phyloP scores from a whole-genome alignment of 2,797 vertebrate genomes.

The Squalus acanthias region DNA sequence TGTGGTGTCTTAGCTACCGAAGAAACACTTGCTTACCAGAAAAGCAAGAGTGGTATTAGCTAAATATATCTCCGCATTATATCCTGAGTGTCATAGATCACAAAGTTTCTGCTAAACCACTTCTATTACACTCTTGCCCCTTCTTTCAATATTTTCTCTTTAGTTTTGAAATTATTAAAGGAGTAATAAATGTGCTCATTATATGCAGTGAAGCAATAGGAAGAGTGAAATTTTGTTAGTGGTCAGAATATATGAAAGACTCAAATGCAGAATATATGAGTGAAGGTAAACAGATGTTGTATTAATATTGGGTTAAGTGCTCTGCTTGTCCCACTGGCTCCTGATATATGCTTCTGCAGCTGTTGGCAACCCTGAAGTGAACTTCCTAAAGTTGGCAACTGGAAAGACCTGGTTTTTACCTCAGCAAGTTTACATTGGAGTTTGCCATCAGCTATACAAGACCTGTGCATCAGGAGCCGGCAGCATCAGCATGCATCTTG shows the following conservation, averaged over 20 bases:
- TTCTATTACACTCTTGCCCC: neutral
- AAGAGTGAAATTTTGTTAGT: neutral
- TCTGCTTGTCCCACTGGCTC: neutral
- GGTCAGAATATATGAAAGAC: neutral
- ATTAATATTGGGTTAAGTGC: neutral
- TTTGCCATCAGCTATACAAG: neutral
- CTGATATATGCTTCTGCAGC: neutral
- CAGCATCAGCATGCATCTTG: neutral
- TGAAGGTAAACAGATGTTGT: conserved; percentile 2
- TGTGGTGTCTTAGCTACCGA: neutral
- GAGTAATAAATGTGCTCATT: neutral
- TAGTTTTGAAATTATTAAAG: neutral
- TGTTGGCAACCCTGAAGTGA: neutral
- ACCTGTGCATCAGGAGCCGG: neutral
- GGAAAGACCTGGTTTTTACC: neutral
- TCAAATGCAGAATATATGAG: neutral
- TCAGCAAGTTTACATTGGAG: neutral
- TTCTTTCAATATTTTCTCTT: neutral
- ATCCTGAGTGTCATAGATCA: neutral
- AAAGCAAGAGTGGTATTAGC: neutral
- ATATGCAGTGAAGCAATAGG: neutral
- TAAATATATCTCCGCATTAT: neutral
- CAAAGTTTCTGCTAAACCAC: neutral
- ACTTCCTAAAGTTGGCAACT: neutral
- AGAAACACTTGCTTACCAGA: neutral